Evolutionary conservation across 2,888 invertebrate genomes (phyloP).

Genomic region (Silvanus unidentatus): DNA sequence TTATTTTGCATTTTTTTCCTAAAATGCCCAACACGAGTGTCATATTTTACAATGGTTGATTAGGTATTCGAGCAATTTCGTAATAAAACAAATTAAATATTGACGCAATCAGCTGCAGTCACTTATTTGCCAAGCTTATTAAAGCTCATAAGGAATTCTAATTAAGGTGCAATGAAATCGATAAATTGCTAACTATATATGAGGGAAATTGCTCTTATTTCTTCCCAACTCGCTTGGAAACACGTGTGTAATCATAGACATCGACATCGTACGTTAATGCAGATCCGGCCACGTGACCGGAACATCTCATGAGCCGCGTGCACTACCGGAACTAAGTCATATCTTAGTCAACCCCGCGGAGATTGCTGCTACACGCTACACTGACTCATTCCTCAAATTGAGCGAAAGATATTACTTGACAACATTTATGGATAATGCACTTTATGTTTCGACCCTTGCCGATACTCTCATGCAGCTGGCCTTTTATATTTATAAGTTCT

Average conservation of each 20-base stretch:
- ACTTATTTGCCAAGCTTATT: neutral
- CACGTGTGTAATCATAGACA: conserved; percentile 1
- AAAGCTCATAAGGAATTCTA: conserved; percentile 4
- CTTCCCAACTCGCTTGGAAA: neutral
- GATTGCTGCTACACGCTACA: conserved; percentile 3
- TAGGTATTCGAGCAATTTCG: no score
- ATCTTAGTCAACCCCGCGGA: conserved; percentile 22
- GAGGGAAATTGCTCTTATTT: no score
- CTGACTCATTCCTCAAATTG: conserved; percentile 10
- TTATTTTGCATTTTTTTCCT: no score
- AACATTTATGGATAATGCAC: neutral
- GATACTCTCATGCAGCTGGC: conserved; percentile 2
- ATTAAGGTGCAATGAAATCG: conserved; percentile 1
- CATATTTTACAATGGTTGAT: no score
- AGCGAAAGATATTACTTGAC: conserved; percentile 11
- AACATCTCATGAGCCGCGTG: conserved; percentile 39
- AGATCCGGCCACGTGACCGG: conserved; percentile 44
- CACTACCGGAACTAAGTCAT: conserved; percentile 37
- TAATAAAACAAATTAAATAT: no score
- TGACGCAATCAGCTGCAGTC: no score
- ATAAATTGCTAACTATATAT: no score
- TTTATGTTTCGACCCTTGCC: neutral
- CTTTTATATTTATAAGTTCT: neutral
- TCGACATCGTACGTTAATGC: conserved; percentile 13
- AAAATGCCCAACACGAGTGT: no score